These are phyloP conservation scores for Propithecus deckenii DNA, from an alignment of 2,797 vertebrate genomes.

Conservation along the genomic window DNA sequence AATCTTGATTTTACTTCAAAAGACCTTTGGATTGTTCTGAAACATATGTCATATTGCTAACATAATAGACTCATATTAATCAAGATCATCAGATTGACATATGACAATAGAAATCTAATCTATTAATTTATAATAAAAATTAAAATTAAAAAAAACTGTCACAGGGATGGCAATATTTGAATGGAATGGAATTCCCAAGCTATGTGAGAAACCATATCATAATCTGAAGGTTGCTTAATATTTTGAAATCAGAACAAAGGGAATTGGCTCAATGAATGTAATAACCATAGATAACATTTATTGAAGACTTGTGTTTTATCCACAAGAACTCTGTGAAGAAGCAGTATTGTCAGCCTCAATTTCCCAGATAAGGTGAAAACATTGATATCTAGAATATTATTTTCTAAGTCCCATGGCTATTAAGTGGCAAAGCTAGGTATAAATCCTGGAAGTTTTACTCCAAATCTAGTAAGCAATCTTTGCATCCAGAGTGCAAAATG, in stretches of 20 bases:
- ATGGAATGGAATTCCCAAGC: not conserved
- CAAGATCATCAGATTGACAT: not conserved
- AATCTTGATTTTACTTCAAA: not conserved
- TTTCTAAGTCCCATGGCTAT: not conserved
- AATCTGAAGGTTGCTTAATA: not conserved
- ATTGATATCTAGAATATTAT: not conserved
- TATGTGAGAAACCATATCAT: not conserved
- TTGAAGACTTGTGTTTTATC: not conserved
- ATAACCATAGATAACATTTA: not conserved
- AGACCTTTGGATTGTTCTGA: not conserved
- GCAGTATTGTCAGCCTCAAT: not conserved
- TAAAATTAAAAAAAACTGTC: not conserved
- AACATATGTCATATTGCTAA: not conserved
- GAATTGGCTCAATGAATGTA: not conserved
- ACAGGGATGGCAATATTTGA: not conserved
- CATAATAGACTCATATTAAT: not conserved
- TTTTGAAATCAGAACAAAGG: not conserved
- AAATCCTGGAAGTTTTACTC: not conserved
- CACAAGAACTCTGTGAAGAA: not conserved
- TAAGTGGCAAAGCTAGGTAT: not conserved
- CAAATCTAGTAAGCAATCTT: not conserved
- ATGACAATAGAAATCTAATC: conserved; percentile 16
- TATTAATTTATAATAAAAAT: conserved; percentile 36
- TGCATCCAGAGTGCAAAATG: not conserved
- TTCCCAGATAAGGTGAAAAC: not conserved